Percentiles rank a stretch among this genome's conserved stretches.
Conservation (phyloP, 1,140 invertebrate genomes). For the Lordiphosa collinella region DNA sequence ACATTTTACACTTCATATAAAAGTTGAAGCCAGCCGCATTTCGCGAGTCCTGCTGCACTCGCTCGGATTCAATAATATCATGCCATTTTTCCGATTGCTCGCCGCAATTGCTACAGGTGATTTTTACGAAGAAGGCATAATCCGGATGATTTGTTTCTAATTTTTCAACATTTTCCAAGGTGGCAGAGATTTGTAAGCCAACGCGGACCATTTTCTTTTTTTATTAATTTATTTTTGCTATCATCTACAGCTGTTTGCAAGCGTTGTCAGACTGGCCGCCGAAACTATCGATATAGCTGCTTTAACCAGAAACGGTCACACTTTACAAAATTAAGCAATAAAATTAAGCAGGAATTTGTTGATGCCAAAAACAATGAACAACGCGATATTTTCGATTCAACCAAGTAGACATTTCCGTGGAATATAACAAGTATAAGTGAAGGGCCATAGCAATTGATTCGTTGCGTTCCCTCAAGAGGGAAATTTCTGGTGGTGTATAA, state of each 20-base stretch:
- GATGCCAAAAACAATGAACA: constrained; percentile 7
- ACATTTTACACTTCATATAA: constrained; percentile 93
- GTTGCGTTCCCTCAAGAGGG: no score
- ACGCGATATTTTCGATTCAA: not conserved
- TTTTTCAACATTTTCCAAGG: constrained; percentile 85
- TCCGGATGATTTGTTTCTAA: constrained; percentile 84
- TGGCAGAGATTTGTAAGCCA: constrained; percentile 84
- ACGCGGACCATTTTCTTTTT: constrained; percentile 85
- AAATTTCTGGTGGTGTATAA: constrained; percentile 23
- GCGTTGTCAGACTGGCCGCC: constrained; percentile 27
- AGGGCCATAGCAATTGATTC: no score
- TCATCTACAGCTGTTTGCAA: constrained; percentile 35
- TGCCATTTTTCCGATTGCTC: constrained; percentile 90
- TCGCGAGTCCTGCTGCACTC: constrained; percentile 84
- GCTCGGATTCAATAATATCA: constrained; percentile 86
- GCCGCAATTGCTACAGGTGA: constrained; percentile 90
- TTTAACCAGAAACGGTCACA: not conserved
- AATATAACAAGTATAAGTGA: constrained; percentile 2
- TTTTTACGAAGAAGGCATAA: constrained; percentile 86
- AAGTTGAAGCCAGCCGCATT: constrained; percentile 86
- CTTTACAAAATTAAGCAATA: not conserved
- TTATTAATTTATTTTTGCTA: not conserved
- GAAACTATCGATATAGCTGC: not conserved
- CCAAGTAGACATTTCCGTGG: constrained; percentile 1
- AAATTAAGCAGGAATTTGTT: constrained; percentile 2